phyloP scores from a whole-genome alignment of 1,140 invertebrate genomes.

The Drosophila tani region DNA sequence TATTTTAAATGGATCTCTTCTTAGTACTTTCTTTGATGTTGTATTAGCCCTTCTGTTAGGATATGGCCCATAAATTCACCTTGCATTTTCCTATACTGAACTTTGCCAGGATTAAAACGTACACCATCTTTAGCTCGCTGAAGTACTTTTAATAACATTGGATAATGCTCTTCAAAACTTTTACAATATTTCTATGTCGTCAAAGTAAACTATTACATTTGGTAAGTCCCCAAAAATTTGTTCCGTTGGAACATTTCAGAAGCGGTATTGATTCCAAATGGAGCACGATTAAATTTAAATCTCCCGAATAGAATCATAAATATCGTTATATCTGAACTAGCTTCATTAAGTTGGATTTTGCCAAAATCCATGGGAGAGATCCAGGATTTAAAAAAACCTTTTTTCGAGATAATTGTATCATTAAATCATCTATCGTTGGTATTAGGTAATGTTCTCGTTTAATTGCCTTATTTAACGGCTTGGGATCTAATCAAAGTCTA shows the following conservation, averaged over 20 bases:
- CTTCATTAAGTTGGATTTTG: conserved; percentile 30
- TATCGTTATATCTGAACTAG: conserved; percentile 55
- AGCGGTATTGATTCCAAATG: conserved; percentile 80
- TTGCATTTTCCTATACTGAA: background rate
- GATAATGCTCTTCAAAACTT: conserved; percentile 10
- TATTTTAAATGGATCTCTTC: background rate
- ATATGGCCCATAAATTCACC: background rate
- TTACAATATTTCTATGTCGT: conserved; percentile 4
- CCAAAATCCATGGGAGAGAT: conserved; percentile 36
- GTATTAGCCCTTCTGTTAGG: background rate
- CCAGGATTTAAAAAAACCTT: conserved; percentile 19
- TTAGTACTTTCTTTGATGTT: background rate
- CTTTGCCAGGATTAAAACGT: too few relatives aligned
- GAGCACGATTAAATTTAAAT: conserved; percentile 29
- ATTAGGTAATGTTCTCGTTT: conserved; percentile 38
- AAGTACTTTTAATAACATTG: conserved; percentile 2
- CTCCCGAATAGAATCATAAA: conserved; percentile 53
- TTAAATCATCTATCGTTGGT: conserved; percentile 52
- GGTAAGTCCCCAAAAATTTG: conserved; percentile 7
- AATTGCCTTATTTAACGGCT: conserved; percentile 31
- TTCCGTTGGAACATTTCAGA: conserved; percentile 1
- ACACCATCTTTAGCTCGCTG: background rate
- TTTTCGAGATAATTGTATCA: background rate
- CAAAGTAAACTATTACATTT: conserved; percentile 13
- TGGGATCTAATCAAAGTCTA: conserved; percentile 32